phyloP scores from a whole-genome alignment of 2,113 vertebrate genomes.

The Equus quagga region DNA sequence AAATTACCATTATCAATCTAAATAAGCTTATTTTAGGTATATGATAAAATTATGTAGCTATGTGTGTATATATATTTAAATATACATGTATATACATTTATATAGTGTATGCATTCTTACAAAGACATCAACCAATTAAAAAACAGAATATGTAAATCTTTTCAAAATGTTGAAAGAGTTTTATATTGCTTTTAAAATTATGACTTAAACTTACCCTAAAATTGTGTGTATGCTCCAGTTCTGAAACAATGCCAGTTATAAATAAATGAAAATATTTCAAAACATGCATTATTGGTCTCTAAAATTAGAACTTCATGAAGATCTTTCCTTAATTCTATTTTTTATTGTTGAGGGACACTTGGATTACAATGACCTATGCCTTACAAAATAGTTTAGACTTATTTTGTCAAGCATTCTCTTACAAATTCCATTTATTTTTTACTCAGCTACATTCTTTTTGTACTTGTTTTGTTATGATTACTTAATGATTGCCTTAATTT shows the following conservation, averaged over 20 bases:
- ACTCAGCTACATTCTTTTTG: neutral
- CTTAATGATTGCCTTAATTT: neutral
- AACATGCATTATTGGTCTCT: neutral
- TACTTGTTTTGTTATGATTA: neutral
- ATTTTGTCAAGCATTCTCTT: neutral
- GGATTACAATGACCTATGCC: neutral
- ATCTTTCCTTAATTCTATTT: neutral
- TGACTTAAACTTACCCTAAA: neutral
- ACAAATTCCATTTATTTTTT: constrained; percentile 9
- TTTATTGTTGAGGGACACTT: neutral
- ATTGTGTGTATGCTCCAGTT: neutral
- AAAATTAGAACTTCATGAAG: neutral
- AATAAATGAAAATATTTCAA: neutral
- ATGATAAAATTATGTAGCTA: neutral
- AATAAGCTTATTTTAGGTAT: neutral
- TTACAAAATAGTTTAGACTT: constrained; percentile 9
- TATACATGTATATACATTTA: neutral
- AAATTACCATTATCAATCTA: neutral
- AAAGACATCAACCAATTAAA: neutral
- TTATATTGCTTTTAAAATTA: neutral
- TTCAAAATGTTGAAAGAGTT: neutral
- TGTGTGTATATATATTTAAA: neutral
- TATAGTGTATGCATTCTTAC: neutral
- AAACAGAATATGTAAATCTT: neutral
- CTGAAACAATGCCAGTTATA: neutral